Base-by-base conservation (phyloP, 2,888 invertebrate genomes). In the Halictus ligatus region DNA sequence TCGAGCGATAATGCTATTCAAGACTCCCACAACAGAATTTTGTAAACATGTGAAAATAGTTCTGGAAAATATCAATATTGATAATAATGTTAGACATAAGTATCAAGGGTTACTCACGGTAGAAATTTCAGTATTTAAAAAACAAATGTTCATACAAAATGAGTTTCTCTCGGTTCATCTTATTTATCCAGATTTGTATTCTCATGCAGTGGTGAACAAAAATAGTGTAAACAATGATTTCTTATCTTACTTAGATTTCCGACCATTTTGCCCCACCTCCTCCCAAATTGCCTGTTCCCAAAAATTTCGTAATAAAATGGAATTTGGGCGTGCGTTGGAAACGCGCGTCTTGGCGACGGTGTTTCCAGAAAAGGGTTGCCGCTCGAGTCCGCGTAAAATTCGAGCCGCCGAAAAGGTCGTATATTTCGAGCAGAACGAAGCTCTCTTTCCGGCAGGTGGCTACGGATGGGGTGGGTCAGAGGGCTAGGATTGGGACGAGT, bases 341-440 rank as follows among this genome's bases (percentile, higher is more conserved):
- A 69, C 35, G 58, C 80, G 58, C 77, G 13, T n/a, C 35, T 40
- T 21, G 69, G 69, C 21, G 21, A 13, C n/a, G 58, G 58, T 58
- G n/a, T 18, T 43, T 54, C 40, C 12, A 21, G 21, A 74, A 79
- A 54, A 21, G 40, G 25, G 21, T 54, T 76, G 64, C 58, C 82
- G 64, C 25, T 72, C 35, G 83, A 75, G 35, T 67, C 77, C 76
- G 71, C 54, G 80, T 74, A 82, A 89, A 89, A 91, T 85, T 79
- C 81, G 81, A 80, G 79, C 58, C 75, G 73, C 64, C 82, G 78
- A 89, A 89, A 91, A 82, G 84, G 40, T 69, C 74, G 50, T 10
- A 64, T 69, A 75, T 83, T 84, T 77, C 71, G 72, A 60, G 67
- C 64, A 21, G 50, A 64, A 64, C 18, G 64, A 46, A 21, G 15